Evolutionary conservation across 2,888 invertebrate genomes (phyloP).

Genomic region (Nemotelus nigrinus): DNA sequence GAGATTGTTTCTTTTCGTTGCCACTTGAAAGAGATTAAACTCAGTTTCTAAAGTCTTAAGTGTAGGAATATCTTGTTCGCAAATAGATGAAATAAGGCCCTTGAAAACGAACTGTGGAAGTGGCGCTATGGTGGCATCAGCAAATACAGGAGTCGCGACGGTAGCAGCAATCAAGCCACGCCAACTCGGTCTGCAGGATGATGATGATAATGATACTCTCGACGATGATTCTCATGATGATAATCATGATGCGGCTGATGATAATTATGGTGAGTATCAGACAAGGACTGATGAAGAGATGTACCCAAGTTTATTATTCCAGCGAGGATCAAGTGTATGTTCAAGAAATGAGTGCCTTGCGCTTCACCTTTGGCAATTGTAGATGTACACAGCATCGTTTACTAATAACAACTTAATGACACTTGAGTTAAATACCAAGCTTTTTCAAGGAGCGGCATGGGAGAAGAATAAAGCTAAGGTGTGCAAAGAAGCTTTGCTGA

Average conservation of each 20-base stretch:
- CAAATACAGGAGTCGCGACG: background rate
- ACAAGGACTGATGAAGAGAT: constrained; percentile 18
- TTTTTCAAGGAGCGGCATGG: background rate
- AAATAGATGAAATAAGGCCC: constrained; percentile 48
- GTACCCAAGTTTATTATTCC: constrained; percentile 40
- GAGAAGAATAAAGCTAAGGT: background rate
- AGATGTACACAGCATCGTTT: constrained; percentile 8
- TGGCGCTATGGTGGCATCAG: background rate
- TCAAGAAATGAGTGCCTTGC: constrained; percentile 23
- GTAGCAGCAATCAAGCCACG: background rate
- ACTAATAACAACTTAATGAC: background rate
- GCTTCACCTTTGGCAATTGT: background rate
- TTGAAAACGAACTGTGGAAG: constrained; percentile 17
- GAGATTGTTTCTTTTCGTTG: constrained; percentile 49
- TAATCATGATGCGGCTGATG: constrained; percentile 31
- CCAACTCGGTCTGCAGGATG: constrained; percentile 1
- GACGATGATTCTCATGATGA: constrained; percentile 39
- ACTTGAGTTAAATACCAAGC: background rate
- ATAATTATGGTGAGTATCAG: constrained; percentile 32
- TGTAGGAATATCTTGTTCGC: constrained; percentile 47
- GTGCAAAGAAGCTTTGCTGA: background rate
- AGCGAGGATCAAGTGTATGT: constrained; percentile 38
- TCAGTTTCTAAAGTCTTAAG: constrained; percentile 47
- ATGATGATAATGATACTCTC: constrained; percentile 39
- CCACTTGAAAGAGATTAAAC: constrained; percentile 50